Conservation (phyloP, 2,888 invertebrate species). For the Aporophyla nigra region DNA sequence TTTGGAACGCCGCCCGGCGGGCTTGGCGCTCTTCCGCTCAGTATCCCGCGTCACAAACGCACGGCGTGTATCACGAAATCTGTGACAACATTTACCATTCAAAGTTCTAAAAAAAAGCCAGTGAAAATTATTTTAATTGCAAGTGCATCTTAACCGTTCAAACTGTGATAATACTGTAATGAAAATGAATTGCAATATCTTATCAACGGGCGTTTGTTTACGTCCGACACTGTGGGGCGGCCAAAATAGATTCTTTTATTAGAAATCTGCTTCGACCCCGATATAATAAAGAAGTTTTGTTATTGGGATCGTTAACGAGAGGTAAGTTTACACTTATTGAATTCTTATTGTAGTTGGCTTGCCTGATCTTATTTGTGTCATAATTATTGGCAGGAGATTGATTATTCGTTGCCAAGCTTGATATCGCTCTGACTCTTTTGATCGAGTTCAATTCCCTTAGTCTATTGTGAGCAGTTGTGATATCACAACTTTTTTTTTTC, state of each 20-base stretch:
- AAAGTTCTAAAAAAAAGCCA: constrained; percentile 54
- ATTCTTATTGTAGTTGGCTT: constrained; percentile 74
- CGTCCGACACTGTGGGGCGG: constrained; percentile 73
- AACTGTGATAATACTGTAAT: constrained; percentile 65
- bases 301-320: constrained; percentile 76
- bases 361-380: constrained; percentile 75
- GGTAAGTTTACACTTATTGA: constrained; percentile 82
- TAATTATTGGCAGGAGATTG: constrained; percentile 83
- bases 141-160: constrained; percentile 2
- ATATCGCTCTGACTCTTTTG: constrained; percentile 64
- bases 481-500: constrained; percentile 77
- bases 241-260: constrained; percentile 89
- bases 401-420: constrained; percentile 80
- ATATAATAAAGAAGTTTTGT: constrained; percentile 78
- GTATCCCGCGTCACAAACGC: constrained; percentile 79
- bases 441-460: constrained; percentile 75
- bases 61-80: constrained; percentile 77
- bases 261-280: constrained; percentile 83
- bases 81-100: constrained; percentile 65
- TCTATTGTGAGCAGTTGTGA: constrained; percentile 71
- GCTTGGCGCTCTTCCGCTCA: constrained; percentile 80
- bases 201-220: constrained; percentile 79
- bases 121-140: constrained; percentile 57
- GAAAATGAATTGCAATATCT: constrained; percentile 74
- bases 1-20: constrained; percentile 88